Evolutionary conservation across 2,797 vertebrate species (phyloP), one percentile per base, ranked within the genome.

Genomic region (Melanogrammus aeglefinus): DNA sequence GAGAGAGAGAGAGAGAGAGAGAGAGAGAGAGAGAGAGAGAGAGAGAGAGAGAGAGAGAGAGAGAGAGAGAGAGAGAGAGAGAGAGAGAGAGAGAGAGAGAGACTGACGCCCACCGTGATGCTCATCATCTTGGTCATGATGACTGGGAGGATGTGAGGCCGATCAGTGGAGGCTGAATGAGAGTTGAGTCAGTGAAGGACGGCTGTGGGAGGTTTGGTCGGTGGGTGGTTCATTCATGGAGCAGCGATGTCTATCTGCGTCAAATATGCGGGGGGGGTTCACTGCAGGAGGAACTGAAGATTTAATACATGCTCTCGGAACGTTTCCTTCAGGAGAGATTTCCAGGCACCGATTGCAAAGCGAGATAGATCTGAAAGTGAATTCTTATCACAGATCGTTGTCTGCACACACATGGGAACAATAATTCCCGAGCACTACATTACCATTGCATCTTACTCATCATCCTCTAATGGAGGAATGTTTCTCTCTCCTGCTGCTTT

Each of bases 171-270:
- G 87, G 83, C 86, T 89, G 90, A 90, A 86, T 90, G 88, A 82
- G 84, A 77, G 87, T 76, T 90, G 89, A 90, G 90, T 91, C 89
- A 91, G 87, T 88, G 81, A 82, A 88, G 44, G 12, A 86, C 87
- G 85, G 82, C 90, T 88, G 78, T 94, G 87, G 89, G 90, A 87
- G 89, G 82, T 84, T 75, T 1, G 78, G 79, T 72, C 79, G 72
- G 90, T 77, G 84, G 88, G 77, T 76, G 83, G 83, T 86, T 89
- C 90, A 88, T 91, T 91, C 86, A 90, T 81, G 72, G 79, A 84
- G 78, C 81, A 80, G 70, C 77, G 76, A 79, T 74, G 80, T 86
- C 79, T 36, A 77, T 76, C 66, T 78, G 78, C 76, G 78, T 83
- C 80, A 81, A 80, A 86, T 81, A 79, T 80, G 81, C 72, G 12